Base-by-base conservation (phyloP, 2,113 vertebrate genomes). In the Gallinago media region DNA sequence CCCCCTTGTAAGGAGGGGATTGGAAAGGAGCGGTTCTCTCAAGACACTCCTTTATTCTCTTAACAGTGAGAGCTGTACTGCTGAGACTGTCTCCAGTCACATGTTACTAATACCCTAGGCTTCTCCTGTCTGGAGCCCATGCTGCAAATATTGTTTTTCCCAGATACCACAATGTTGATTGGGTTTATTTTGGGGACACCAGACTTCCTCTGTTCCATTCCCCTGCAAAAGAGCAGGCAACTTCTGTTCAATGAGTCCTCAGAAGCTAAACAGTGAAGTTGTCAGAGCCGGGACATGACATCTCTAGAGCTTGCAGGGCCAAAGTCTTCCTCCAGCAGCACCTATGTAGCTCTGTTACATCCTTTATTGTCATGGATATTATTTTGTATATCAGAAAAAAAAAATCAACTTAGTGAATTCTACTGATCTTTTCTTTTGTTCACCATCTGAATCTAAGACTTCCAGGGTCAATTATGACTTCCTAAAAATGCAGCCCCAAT, bases 351-450 rank as follows among this genome's bases (percentile, higher is more conserved):
- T 80, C 50, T 76, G 36, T 73, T 92, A 83, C 27, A 32, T 19
- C 32, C 40, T 88, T 78, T 0, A 1, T 78, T 88, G 46, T 49
- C 56, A 84, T 26, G 62, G 58, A 63, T 46, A 12, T 32, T 78
- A 65, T 85, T 91, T 84, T 85, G 56, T 58, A 76, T 46, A 63
- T 80, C 46, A 82, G 80, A 82, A 95, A 93, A 95, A 93, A 95
- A 91, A 62, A 1, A 71, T 65, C 18, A 83, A 50, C 67, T 76
- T 68, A 76, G n/a, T 68, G 73, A 91, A 59, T 3, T 36, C 47
- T 56, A 65, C 29, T 77, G 26, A 54, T 65, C 5, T 29, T 63
- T 74, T 79, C 19, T 34, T 81, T 66, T 67, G 46, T 63, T 62
- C 58, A 85, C 0, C n/a, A 50, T 67, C 47, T 82, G 74, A 82